Percentiles rank a stretch among this genome's conserved stretches.
Evolutionary conservation across 2,113 vertebrate genomes (phyloP).

Genomic region (Hipposideros armiger): DNA sequence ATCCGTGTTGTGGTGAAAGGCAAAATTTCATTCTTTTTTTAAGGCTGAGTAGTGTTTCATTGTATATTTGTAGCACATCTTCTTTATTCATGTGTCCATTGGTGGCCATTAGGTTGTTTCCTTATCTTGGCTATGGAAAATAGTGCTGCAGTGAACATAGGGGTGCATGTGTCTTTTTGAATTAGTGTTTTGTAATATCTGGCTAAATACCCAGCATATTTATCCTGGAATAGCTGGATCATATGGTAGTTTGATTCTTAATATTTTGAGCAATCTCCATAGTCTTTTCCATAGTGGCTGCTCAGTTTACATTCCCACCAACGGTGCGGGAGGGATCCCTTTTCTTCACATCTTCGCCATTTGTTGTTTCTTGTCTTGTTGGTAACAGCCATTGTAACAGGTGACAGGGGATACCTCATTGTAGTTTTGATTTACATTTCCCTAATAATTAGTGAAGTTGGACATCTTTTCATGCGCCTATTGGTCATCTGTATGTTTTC

Average conservation of each 20-base stretch:
- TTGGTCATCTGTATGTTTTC: background rate
- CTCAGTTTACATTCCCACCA: no score
- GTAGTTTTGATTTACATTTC: no score
- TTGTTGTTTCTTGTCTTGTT: background rate
- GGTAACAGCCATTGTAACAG: background rate
- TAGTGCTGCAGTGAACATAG: background rate
- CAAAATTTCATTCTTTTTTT: background rate
- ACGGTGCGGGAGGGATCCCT: no score
- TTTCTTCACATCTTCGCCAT: background rate
- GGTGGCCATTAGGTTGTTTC: background rate
- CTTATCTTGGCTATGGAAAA: background rate
- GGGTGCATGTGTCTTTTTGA: background rate
- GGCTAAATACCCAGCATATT: background rate
- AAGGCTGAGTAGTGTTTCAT: background rate
- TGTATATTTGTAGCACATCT: rapidly evolving
- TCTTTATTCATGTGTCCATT: background rate
- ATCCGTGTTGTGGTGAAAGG: background rate
- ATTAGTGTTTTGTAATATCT: background rate
- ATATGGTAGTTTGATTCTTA: background rate
- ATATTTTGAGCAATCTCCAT: no score
- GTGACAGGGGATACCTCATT: background rate
- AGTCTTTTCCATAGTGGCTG: background rate
- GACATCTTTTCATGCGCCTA: background rate
- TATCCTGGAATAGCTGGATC: background rate
- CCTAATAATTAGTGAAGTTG: no score